Conservation (phyloP, 2,797 vertebrate genomes). For the Lepilemur septentrionalis region DNA sequence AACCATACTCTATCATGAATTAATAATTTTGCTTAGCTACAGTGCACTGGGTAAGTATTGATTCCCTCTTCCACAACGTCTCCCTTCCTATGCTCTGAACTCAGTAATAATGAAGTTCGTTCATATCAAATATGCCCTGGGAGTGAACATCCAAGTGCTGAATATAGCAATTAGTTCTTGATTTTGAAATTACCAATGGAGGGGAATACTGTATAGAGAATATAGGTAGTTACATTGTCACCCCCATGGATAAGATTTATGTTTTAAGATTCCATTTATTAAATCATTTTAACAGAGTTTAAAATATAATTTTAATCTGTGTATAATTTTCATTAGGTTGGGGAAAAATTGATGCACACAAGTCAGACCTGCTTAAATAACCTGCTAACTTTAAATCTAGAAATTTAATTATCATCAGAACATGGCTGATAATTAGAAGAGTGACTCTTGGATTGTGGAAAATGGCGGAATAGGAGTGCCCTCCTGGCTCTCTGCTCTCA, state of each 20-base stretch:
- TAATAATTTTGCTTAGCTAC: constrained; percentile 31
- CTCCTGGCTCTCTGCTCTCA: no score
- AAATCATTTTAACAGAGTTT: neutral
- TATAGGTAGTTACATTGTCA: constrained; percentile 16
- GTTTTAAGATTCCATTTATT: constrained; percentile 48
- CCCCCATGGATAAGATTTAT: neutral
- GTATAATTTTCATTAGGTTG: constrained; percentile 10
- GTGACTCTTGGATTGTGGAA: no score
- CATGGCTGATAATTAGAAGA: constrained; percentile 29
- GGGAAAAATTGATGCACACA: neutral
- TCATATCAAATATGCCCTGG: constrained; percentile 56
- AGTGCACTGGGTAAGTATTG: neutral
- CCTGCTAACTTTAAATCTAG: constrained; percentile 54
- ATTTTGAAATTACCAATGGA: constrained; percentile 17
- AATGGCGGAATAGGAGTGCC: no score
- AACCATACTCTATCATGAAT: constrained; percentile 7
- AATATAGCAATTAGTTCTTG: constrained; percentile 39
- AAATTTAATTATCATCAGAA: constrained; percentile 63
- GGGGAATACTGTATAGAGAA: neutral
- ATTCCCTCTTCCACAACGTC: neutral
- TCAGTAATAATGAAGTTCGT: constrained; percentile 63
- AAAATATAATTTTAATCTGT: constrained; percentile 45
- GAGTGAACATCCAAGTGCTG: constrained; percentile 59
- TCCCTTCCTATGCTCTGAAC: constrained; percentile 55
- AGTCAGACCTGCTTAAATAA: constrained; percentile 44